These are phyloP conservation scores for Tachypleus tridentatus DNA, from an alignment of 1,140 invertebrate species.

Conservation along the genomic window DNA sequence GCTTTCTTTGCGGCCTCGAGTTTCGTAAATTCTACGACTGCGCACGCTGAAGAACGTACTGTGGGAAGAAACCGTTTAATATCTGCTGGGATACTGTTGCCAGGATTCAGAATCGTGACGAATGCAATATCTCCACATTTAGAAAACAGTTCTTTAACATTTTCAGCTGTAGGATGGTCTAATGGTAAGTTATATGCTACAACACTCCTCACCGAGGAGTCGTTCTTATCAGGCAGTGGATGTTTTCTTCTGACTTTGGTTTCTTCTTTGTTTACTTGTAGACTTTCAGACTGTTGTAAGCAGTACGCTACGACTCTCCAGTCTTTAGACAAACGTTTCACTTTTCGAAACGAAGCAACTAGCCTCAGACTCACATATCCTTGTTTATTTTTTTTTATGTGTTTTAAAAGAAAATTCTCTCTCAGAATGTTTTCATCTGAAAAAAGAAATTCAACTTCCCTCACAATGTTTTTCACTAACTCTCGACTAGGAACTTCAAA, in stretches of 20 bases:
- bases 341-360: constrained; percentile 47
- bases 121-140: constrained; percentile 18
- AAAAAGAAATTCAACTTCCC: constrained; percentile 86
- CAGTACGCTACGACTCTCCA: constrained; percentile 82
- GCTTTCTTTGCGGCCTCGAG: constrained; percentile 70
- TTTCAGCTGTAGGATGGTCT: constrained; percentile 16
- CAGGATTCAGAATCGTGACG: constrained; percentile 19
- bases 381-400: constrained; percentile 85
- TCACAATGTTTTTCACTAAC: constrained; percentile 30
- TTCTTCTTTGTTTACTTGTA: constrained; percentile 79
- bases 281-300: constrained; percentile 55
- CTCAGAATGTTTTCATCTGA: constrained; percentile 88
- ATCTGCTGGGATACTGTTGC: constrained; percentile 38
- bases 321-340: constrained; percentile 66
- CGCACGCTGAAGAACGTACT: constrained; percentile 33
- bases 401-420: constrained; percentile 87
- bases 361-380: constrained; percentile 88
- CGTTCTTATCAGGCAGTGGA: constrained; percentile 74
- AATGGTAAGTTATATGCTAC: constrained; percentile 16
- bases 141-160: constrained; percentile 17
- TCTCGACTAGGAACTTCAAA: too few species aligned
- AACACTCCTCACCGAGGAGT: constrained; percentile 74
- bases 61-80: constrained; percentile 15
- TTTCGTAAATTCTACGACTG: constrained; percentile 49
- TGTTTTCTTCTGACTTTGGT: constrained; percentile 78